Evolutionary conservation across 2,888 invertebrate species (phyloP), one percentile per base, ranked within the genome.

Genomic region (Carcina quercana): DNA sequence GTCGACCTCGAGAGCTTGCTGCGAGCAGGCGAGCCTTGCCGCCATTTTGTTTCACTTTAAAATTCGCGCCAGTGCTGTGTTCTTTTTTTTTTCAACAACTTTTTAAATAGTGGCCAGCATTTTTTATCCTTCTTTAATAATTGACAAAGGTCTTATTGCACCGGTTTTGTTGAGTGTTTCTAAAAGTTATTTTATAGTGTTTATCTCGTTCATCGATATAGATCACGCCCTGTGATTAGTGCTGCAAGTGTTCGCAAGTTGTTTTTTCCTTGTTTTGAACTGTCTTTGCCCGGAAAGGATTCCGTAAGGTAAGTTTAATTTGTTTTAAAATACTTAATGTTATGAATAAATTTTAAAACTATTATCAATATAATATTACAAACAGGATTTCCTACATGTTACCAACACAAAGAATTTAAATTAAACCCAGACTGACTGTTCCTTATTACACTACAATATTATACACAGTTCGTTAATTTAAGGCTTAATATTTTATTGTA

Each of bases 1-100:
- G 80, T 82, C 80, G 80, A 78, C 82, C 82, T 80, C 80, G 78
- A 61, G 55, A 53, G 40, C 50, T 50, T 45, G 59, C 53, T 61
- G 69, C 58, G 70, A 67, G 56, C 64, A 68, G 59, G 37, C 42
- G 38, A 47, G 39, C 44, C 50, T 42, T 45, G 66, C 72, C 69
- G 69, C 66, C 24, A 24, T 24, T 70, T 54, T 69, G 69, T 42
- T 37, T 57, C 45, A 59, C 60, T 61, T 64, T 64, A 59, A 58
- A 62, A 49, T 64, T 61, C 74, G 76, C 72, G 71, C 61, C 62
- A 64, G 62, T 54, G 58, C 47, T 48, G 55, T 56, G 53, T 40
- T 42, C 34, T 41, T 35, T 46, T 45, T 52, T 51, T 43, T 41
- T 37, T 45, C 40, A 38, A 41, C 36, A 40, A 41, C 40, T 40